A percentile compares a stretch with the other conserved stretches of the same genome.
Conservation (phyloP, 2,113 vertebrate species). For the Plecotus auritus region DNA sequence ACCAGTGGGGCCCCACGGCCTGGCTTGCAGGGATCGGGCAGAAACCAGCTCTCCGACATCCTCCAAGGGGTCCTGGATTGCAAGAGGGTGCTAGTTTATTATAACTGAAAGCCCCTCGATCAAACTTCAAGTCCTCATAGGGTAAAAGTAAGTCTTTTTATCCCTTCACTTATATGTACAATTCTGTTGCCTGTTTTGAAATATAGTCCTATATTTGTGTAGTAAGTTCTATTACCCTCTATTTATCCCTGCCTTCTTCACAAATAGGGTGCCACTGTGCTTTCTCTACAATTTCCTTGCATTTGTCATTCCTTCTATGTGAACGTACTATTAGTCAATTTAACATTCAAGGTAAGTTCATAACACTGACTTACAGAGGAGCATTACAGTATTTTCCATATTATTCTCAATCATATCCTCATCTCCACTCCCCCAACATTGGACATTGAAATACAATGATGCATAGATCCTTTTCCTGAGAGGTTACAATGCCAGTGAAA, state of each 20-base stretch:
- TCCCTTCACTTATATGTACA: not conserved
- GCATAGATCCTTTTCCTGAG: constrained; percentile 65
- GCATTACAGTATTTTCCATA: constrained; percentile 58
- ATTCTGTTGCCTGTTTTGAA: constrained; percentile 25
- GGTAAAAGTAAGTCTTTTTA: not conserved
- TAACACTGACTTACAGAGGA: constrained; percentile 52
- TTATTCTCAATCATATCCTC: constrained; percentile 62
- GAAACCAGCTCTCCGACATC: too few relatives aligned
- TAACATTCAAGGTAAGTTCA: constrained; percentile 65
- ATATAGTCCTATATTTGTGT: not conserved
- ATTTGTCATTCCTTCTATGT: constrained; percentile 59
- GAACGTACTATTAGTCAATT: constrained; percentile 65
- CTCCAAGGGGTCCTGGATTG: too few relatives aligned
- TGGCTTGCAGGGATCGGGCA: too few relatives aligned
- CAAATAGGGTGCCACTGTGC: constrained; percentile 26
- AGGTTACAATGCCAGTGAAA: constrained; percentile 72
- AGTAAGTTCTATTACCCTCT: constrained; percentile 12
- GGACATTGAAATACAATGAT: constrained; percentile 70
- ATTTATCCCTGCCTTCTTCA: constrained; percentile 37
- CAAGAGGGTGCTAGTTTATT: too few relatives aligned
- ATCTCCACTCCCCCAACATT: constrained; percentile 12
- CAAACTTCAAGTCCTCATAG: not conserved
- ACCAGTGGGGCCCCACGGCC: too few relatives aligned
- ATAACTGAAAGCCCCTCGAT: not conserved
- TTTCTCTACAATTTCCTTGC: constrained; percentile 35